Evolutionary conservation across 2,797 vertebrate genomes (phyloP).

Genomic region (Cheirogaleus major): DNA sequence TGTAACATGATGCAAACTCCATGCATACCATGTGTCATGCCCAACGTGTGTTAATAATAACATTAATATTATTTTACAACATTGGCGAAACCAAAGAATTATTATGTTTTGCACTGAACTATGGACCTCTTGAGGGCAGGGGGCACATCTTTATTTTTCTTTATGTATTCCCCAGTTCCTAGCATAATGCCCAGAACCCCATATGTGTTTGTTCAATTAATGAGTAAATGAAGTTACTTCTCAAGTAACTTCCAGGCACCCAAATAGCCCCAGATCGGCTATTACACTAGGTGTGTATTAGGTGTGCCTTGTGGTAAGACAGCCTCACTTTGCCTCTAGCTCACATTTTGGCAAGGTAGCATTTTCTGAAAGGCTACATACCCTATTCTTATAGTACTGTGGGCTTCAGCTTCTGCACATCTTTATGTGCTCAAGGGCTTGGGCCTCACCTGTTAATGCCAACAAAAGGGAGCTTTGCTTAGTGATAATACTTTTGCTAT

Average conservation of each 20-base stretch:
- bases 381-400: not conserved
- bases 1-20: not conserved
- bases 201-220: not conserved
- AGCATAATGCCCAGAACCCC: not conserved
- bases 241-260: not conserved
- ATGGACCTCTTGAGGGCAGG: not conserved
- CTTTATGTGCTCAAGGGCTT: not conserved
- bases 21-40: too few species aligned
- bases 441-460: not conserved
- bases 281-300: not conserved
- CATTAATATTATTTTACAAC: not conserved
- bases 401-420: not conserved
- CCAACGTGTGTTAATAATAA: not conserved
- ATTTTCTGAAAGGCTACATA: not conserved
- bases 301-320: not conserved
- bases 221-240: conserved; percentile 19
- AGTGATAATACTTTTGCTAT: not conserved
- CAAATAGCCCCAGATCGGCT: not conserved
- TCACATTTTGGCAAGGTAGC: not conserved
- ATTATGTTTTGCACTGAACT: not conserved
- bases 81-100: not conserved
- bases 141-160: not conserved
- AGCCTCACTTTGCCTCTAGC: not conserved
- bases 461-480: not conserved
- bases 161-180: not conserved